Conservation (phyloP, 2,797 vertebrate genomes). For the Cryptoblepharus egeriae region DNA sequence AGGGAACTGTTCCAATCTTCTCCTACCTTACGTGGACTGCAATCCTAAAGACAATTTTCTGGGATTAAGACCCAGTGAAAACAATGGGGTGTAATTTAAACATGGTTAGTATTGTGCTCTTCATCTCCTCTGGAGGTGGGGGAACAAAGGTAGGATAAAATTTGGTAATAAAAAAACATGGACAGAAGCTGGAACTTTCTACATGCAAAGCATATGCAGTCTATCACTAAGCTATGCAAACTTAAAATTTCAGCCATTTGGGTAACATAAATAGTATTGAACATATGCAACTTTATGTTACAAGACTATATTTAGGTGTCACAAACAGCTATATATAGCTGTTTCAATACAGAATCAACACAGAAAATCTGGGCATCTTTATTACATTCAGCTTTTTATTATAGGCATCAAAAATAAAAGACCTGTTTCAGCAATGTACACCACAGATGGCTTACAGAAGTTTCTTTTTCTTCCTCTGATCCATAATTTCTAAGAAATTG, state of each 20-base stretch:
- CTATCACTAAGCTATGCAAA: too few species aligned
- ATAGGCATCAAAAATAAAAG: constrained; percentile 33
- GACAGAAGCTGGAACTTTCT: too few species aligned
- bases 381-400: constrained; percentile 4
- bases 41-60: too few species aligned
- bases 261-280: not conserved
- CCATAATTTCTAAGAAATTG: constrained; percentile 17
- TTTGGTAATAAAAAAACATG: not conserved
- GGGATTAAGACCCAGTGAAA: too few species aligned
- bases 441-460: constrained; percentile 5
- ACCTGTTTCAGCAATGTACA: not conserved
- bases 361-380: not conserved
- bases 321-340: not conserved
- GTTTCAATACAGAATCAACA: not conserved
- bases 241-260: not conserved
- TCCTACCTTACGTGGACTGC: too few species aligned
- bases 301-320: constrained; percentile 7
- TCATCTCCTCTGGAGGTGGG: too few species aligned
- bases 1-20: too few species aligned
- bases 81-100: too few species aligned
- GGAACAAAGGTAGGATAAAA: too few species aligned
- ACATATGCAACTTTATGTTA: not conserved
- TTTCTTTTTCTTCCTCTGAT: constrained; percentile 26
- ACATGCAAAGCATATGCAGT: too few species aligned
- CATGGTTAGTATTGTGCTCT: too few species aligned